A percentile compares a stretch with the other conserved stretches of the same genome.
phyloP scores from a whole-genome alignment of 2,113 vertebrate species.

The Callipepla squamata region DNA sequence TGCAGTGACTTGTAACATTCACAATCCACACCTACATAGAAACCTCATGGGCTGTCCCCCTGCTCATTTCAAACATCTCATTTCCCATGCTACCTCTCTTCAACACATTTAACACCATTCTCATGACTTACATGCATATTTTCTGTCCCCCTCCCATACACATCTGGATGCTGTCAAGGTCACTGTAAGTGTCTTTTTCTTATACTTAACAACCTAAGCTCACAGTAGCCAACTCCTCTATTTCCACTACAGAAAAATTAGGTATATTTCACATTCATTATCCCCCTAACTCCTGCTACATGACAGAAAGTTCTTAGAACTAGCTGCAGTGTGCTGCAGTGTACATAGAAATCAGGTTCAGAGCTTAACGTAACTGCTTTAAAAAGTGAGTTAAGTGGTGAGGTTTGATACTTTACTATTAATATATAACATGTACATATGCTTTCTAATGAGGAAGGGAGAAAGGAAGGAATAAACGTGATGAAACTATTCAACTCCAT shows the following conservation, averaged over 20 bases:
- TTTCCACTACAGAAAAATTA: constrained; percentile 1
- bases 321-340: not conserved
- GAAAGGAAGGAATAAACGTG: not conserved
- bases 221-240: not conserved
- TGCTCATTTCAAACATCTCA: not conserved
- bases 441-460: not conserved
- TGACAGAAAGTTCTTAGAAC: not conserved
- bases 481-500: not conserved
- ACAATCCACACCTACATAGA: not conserved
- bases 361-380: not conserved
- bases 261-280: not conserved
- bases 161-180: not conserved
- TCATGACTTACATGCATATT: not conserved
- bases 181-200: not conserved
- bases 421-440: not conserved
- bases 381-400: not conserved
- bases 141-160: not conserved
- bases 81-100: not conserved
- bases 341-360: not conserved
- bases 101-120: not conserved
- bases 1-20: not conserved
- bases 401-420: not conserved
- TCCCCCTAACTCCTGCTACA: not conserved
- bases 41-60: not conserved
- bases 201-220: not conserved